Base-by-base conservation (phyloP, 2,113 vertebrate genomes). In the Gobio gobio region DNA sequence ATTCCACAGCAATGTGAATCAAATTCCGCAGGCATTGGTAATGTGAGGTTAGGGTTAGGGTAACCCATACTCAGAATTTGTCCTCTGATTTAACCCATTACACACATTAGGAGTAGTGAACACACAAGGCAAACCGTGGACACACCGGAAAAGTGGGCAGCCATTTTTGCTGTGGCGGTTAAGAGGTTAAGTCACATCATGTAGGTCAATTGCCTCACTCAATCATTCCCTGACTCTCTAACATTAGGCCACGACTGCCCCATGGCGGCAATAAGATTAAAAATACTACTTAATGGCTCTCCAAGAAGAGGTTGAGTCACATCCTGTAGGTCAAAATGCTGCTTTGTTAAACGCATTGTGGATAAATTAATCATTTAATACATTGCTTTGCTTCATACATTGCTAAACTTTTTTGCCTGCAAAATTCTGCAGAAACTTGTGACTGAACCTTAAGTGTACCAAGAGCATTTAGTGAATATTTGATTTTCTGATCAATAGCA, bases 401-500 rank as follows among this genome's bases (percentile, higher is more conserved):
- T 7, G 8, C 33, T 68, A 40, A 36, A 40, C 66, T 10, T 72
- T 72, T 45, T 72, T 72, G 22, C 10, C 2, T 1, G 9, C 18
- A 13, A 63, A 26, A 64, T 64, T 64, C 13, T 5, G 2, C 26
- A 0, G 10, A 12, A 72, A 45, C n/a, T 9, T 70, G 9, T 72
- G 22, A 47, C 22, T 40, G 22, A 10, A 45, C 70, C 12, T 73
- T 14, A 73, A 73, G 12, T 47, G 10, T 73, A 73, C 68, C 4
- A 73, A 68, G 56, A 68, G 66, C 14, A 22, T 79, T 12, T 58
- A 61, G 51, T 12, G 18, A 82, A 26, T 13, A 77, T 81, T 82
- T 78, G 10, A 22, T 89, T 82, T 68, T 80, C 20, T 56, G 63
- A 66, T 78, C 79, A 68, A 76, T 61, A 61, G 16, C 80, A 56